phyloP scores from a whole-genome alignment of 2,113 vertebrate species.

The Acrocephalus arundinaceus region DNA sequence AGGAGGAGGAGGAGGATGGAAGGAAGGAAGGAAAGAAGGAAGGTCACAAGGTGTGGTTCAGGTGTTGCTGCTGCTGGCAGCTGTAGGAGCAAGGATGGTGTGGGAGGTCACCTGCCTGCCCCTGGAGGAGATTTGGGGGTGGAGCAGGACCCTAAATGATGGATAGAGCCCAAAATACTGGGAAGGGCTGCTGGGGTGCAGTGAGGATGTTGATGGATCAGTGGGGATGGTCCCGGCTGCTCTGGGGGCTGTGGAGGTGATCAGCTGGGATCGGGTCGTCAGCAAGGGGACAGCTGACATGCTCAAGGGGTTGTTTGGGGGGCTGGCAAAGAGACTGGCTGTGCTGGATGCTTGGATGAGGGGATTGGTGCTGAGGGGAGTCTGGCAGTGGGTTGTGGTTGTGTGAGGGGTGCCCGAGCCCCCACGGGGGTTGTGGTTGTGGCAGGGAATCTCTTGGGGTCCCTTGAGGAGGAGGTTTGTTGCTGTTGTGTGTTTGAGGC shows the following conservation, averaged over 20 bases:
- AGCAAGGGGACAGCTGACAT: not conserved
- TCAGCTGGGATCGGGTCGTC: accelerated
- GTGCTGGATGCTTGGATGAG: not conserved
- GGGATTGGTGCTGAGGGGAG: not conserved
- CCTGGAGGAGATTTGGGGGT: not conserved
- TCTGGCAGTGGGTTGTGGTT: not conserved
- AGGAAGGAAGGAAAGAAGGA: not conserved
- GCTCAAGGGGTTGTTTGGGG: accelerated
- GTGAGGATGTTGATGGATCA: not conserved
- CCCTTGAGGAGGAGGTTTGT: not conserved
- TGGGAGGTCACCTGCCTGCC: not conserved
- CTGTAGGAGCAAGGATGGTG: not conserved
- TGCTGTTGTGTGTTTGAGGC: accelerated
- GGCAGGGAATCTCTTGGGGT: not conserved
- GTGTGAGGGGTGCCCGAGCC: not conserved
- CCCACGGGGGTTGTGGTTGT: accelerated
- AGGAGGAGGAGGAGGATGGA: not conserved
- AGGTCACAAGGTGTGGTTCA: not conserved
- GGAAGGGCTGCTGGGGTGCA: accelerated
- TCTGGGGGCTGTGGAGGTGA: not conserved
- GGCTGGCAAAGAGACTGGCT: not conserved
- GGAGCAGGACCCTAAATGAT: not conserved
- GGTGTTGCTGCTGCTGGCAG: not conserved
- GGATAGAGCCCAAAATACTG: accelerated
- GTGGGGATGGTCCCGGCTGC: accelerated